These are phyloP conservation scores for Clamator glandarius DNA, from an alignment of 2,797 vertebrate genomes.

Conservation along the genomic window DNA sequence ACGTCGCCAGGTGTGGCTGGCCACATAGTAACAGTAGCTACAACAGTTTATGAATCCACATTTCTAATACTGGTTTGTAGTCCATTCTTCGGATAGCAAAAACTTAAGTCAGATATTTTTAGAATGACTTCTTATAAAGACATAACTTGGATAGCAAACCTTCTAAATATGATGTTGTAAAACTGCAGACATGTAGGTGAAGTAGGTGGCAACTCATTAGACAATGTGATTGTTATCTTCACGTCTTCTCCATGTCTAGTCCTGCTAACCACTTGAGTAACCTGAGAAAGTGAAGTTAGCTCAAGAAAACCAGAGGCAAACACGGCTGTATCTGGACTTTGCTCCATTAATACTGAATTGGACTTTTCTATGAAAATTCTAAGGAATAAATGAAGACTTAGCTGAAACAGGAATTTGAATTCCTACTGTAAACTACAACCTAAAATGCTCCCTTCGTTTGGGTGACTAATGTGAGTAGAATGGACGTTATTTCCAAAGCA, in stretches of 20 bases:
- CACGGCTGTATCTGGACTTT: neutral
- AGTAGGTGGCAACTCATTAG: slow-evolving; percentile 90
- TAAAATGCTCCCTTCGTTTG: neutral
- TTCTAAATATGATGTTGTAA: slow-evolving; percentile 94
- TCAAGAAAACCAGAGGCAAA: neutral
- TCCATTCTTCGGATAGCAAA: neutral
- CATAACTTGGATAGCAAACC: slow-evolving; percentile 71
- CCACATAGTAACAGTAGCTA: accelerated
- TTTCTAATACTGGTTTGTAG: neutral
- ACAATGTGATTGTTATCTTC: slow-evolving; percentile 88
- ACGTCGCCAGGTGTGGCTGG: neutral
- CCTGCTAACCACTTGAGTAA: slow-evolving; percentile 85
- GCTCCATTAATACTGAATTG: neutral
- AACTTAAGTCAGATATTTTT: neutral
- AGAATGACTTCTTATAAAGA: slow-evolving; percentile 4
- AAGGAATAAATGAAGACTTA: neutral
- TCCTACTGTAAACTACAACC: neutral
- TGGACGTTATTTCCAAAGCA: neutral
- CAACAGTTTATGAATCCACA: neutral
- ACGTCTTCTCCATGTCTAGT: slow-evolving; percentile 88
- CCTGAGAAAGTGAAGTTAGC: slow-evolving; percentile 72
- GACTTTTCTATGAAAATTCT: neutral
- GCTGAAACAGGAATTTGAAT: neutral
- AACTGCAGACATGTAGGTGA: slow-evolving; percentile 95
- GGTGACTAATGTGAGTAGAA: too few relatives aligned